Evolutionary conservation across 2,888 invertebrate species (phyloP), one percentile per base, ranked within the genome.

Genomic region (Meloe dianella): DNA sequence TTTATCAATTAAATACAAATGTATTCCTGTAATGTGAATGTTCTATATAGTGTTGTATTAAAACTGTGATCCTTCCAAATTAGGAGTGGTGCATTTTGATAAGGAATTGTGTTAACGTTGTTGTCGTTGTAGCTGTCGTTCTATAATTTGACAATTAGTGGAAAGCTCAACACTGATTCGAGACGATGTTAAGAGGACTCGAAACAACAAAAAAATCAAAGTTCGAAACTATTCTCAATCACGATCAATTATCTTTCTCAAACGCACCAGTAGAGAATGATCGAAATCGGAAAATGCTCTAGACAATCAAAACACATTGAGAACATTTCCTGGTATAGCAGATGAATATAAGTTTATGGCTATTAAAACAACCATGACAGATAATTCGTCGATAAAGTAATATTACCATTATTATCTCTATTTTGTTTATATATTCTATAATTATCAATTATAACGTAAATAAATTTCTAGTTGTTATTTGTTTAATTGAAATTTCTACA

Each of bases 41-140:
- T 20, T 20, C 27, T 27, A 27, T 54, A 7, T 54, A 14, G 4
- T 1, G 6, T 14, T 27, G 54, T 54, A 54, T 54, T 54, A 54
- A 73, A 73, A 73, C 68, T 71, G 71, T 73, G 73, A 74, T 73
- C 74, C 68, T 38, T 60, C 68, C 57, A 64, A 71, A 71, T 73
- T 74, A 71, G 69, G 67, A 69, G 69, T 71, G 70, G 67, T 71
- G 67, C 64, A 54, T 69, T 62, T 66, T 65, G 71, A 72, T 72
- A 72, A 70, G 67, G 57, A 68, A 64, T 61, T 14, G 14, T 35
- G 14, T 35, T 14, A 4, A 62, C 56, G 38, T n/a, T 56, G 57
- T 32, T 29, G 51, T 57, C 27, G 27, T 56, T 24, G 5, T 29
- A 14, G 57, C 54, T 56, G 29, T 60, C 54, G 22, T 32, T 60